Conservation (phyloP, 2,113 vertebrate species). For the Psilopsiagon aymara region DNA sequence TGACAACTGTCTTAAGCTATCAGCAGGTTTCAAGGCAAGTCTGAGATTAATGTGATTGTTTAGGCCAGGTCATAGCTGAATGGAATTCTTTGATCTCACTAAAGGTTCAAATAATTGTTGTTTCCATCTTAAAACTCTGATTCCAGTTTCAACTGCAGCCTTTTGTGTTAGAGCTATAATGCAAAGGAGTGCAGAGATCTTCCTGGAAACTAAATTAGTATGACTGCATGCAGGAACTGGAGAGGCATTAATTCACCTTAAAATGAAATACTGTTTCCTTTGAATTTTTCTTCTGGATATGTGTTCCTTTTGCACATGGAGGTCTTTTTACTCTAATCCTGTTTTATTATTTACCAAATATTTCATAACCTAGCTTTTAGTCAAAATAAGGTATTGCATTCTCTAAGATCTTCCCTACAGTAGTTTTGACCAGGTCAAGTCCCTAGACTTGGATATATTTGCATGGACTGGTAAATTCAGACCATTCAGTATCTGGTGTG, state of each 20-base stretch:
- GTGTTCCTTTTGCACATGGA: accelerated
- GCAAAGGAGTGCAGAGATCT: not conserved
- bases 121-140: not conserved
- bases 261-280: not conserved
- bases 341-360: not conserved
- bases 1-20: not conserved
- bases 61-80: not conserved
- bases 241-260: not conserved
- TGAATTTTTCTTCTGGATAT: not conserved
- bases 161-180: not conserved
- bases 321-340: not conserved
- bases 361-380: not conserved
- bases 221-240: not conserved
- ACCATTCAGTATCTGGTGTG: not conserved
- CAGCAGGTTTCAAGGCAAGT: not conserved
- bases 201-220: not conserved
- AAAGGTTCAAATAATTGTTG: not conserved
- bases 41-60: not conserved
- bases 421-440: not conserved
- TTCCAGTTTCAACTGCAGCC: not conserved
- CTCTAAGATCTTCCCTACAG: not conserved
- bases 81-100: not conserved
- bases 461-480: not conserved
- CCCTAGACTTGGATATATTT: not conserved
- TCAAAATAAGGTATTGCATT: not conserved